Conservation (phyloP, 2,113 vertebrate species). For the Colossoma macropomum region DNA sequence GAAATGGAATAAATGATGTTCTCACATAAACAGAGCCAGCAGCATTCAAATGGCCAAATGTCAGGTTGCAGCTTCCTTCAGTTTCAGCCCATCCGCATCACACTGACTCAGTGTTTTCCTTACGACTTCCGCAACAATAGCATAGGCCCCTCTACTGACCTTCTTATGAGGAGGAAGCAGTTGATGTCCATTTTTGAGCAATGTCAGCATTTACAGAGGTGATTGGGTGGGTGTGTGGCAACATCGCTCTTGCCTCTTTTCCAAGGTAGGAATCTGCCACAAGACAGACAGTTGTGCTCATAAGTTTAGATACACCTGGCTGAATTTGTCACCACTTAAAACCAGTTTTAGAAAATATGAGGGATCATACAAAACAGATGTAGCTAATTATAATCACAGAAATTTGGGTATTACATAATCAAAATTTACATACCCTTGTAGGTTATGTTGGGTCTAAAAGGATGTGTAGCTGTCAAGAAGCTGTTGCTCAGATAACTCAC, state of each 20-base stretch:
- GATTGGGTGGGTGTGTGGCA: too few species aligned
- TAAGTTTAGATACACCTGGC: too few species aligned
- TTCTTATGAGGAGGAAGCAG: neutral
- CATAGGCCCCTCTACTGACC: neutral
- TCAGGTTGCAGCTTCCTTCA: constrained; percentile 17
- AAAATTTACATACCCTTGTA: too few species aligned
- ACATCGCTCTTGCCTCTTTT: neutral
- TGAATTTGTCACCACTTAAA: too few species aligned
- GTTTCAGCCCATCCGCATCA: neutral
- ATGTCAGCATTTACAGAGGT: constrained; percentile 18
- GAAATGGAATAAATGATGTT: constrained; percentile 15
- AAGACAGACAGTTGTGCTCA: too few species aligned
- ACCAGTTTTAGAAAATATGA: too few species aligned
- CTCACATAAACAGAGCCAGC: neutral
- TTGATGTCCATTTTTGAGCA: neutral
- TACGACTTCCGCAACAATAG: neutral
- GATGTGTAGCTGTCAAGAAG: too few species aligned
- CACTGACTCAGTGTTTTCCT: neutral
- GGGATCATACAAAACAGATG: too few species aligned
- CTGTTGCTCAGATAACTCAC: too few species aligned
- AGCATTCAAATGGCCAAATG: neutral
- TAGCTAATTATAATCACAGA: too few species aligned
- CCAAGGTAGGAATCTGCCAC: neutral
- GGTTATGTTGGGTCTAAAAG: too few species aligned
- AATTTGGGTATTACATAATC: too few species aligned